Percentiles rank a stretch among this genome's conserved stretches.
Evolutionary conservation across 2,797 vertebrate species (phyloP).

Genomic region (Onychomys arenicola): DNA sequence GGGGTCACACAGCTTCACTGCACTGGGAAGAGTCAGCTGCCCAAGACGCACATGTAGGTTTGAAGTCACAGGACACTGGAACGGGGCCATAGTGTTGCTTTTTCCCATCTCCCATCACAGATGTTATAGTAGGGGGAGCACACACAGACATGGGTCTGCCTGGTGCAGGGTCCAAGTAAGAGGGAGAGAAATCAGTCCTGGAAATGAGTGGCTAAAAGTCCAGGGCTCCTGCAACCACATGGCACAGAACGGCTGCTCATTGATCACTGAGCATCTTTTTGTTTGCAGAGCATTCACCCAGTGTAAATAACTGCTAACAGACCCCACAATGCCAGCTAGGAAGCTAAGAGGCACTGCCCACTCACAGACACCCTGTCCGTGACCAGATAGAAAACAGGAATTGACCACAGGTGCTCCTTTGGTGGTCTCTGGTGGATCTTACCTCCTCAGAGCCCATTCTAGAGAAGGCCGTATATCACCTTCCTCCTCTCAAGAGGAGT

Average conservation of each 20-base stretch:
- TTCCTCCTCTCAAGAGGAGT: background rate
- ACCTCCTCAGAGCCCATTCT: background rate
- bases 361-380: background rate
- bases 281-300: background rate
- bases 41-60: rapidly evolving
- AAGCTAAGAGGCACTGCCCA: background rate
- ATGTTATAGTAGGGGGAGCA: background rate
- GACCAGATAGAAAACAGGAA: background rate
- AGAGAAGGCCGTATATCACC: rapidly evolving
- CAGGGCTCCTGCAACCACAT: rapidly evolving
- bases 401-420: background rate
- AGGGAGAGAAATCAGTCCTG: background rate
- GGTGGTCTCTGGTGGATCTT: background rate
- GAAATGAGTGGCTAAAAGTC: background rate
- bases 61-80: background rate
- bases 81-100: background rate
- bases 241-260: rapidly evolving
- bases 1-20: rapidly evolving
- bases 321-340: background rate
- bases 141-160: background rate
- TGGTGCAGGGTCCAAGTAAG: background rate
- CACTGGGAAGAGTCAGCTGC: rapidly evolving
- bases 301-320: background rate
- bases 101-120: background rate
- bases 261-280: background rate